phyloP scores from a whole-genome alignment of 2,888 invertebrate species.

The Ischnura elegans region DNA sequence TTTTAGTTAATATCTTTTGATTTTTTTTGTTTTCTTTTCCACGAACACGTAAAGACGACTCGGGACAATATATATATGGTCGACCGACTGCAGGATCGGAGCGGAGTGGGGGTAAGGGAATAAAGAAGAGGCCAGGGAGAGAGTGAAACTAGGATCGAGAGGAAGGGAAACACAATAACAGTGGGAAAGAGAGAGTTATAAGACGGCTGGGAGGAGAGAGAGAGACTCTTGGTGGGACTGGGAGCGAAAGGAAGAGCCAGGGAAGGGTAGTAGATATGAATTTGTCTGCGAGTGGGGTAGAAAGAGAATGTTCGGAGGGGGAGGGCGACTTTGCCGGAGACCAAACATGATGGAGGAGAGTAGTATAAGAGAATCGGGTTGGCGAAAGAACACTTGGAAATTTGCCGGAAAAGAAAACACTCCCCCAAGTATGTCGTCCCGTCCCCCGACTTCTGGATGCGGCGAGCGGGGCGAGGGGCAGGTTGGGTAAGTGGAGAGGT shows the following conservation, averaged over 20 bases:
- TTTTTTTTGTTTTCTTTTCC: no score
- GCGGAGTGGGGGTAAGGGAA: not conserved
- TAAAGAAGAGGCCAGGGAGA: not conserved
- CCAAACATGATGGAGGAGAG: conserved; percentile 54
- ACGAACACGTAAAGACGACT: not conserved
- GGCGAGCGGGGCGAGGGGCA: not conserved
- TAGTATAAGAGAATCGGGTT: conserved; percentile 48
- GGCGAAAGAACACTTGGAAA: conserved; percentile 67
- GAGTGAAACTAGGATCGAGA: not conserved
- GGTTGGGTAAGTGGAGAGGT: not conserved
- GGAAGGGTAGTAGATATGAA: no score
- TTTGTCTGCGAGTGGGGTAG: no score
- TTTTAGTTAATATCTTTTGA: no score
- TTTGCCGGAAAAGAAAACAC: conserved; percentile 67
- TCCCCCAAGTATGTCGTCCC: conserved; percentile 63
- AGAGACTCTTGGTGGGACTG: not conserved
- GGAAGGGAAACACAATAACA: conserved; percentile 25
- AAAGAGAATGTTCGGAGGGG: not conserved
- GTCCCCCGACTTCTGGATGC: conserved; percentile 52
- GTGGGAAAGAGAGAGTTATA: not conserved
- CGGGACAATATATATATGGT: no score
- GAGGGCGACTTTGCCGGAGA: not conserved
- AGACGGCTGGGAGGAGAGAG: not conserved
- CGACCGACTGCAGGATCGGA: not conserved
- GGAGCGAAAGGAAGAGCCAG: not conserved